These are phyloP conservation scores for Echeneis naucrates DNA, from an alignment of 2,797 vertebrate species.

Conservation along the genomic window DNA sequence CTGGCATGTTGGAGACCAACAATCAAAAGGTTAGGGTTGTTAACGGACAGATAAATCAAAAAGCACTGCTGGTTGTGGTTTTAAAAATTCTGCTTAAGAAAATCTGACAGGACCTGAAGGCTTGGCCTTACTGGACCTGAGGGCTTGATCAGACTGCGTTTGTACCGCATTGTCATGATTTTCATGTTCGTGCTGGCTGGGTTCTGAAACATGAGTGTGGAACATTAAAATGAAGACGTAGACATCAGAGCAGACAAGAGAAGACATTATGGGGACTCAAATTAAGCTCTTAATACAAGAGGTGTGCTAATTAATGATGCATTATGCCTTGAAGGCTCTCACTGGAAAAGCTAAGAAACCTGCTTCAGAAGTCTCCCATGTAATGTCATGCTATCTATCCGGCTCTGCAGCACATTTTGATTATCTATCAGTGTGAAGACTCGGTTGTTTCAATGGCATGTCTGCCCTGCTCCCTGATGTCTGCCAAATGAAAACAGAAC, in stretches of 20 bases:
- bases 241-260: conserved; percentile 17
- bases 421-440: conserved; percentile 72
- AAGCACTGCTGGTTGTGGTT: neutral
- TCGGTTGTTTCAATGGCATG: conserved; percentile 72
- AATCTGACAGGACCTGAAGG: neutral
- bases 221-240: conserved; percentile 10
- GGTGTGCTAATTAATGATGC: conserved; percentile 61
- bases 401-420: conserved; percentile 59
- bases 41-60: neutral
- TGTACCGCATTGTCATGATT: neutral
- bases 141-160: neutral
- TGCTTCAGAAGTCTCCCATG: conserved; percentile 60
- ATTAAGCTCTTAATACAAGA: conserved; percentile 47
- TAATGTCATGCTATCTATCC: conserved; percentile 58
- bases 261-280: conserved; percentile 17
- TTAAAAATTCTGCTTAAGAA: neutral
- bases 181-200: neutral
- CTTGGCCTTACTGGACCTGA: neutral
- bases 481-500: conserved; percentile 76
- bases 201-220: conserved; percentile 11
- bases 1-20: neutral
- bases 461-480: conserved; percentile 62
- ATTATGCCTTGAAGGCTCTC: conserved; percentile 47
- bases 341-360: conserved; percentile 48
- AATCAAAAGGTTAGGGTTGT: no score